phyloP scores from a whole-genome alignment of 2,888 invertebrate species.

The Synanthedon myopaeformis region DNA sequence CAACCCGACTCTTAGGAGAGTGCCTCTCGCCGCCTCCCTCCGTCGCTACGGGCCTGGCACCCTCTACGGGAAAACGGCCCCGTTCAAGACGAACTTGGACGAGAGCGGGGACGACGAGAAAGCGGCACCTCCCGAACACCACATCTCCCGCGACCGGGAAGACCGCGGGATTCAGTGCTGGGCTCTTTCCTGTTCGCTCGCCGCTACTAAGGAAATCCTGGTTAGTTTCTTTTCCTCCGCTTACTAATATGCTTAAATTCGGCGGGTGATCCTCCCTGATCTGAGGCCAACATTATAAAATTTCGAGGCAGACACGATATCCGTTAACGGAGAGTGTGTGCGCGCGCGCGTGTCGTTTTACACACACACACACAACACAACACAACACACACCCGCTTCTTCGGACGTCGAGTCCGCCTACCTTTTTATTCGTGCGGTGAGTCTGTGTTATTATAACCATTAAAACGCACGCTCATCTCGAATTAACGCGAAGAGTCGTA shows the following conservation, averaged over 20 bases:
- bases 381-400: neutral
- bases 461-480: neutral
- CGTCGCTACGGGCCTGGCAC: slow-evolving; percentile 52
- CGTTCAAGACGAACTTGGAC: no score
- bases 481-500: neutral
- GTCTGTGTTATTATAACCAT: no score
- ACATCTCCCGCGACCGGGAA: no score
- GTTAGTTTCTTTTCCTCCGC: slow-evolving; percentile 75
- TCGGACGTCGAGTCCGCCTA: no score
- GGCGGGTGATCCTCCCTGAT: slow-evolving; percentile 14
- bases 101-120: no score
- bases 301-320: neutral
- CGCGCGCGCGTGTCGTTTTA: no score
- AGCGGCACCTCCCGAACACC: no score
- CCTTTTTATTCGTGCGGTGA: no score
- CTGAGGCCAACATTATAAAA: neutral
- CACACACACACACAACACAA: neutral
- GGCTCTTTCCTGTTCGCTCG: slow-evolving; percentile 18
- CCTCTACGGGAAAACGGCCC: slow-evolving; percentile 19
- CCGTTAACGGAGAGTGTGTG: neutral
- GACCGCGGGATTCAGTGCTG: no score
- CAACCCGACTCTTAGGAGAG: neutral
- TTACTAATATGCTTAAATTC: slow-evolving; percentile 71
- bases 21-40: slow-evolving; percentile 11
- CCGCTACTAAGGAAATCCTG: slow-evolving; percentile 73